phyloP scores from a whole-genome alignment of 2,888 invertebrate species.

The Mesorhabditis spiculigera region DNA sequence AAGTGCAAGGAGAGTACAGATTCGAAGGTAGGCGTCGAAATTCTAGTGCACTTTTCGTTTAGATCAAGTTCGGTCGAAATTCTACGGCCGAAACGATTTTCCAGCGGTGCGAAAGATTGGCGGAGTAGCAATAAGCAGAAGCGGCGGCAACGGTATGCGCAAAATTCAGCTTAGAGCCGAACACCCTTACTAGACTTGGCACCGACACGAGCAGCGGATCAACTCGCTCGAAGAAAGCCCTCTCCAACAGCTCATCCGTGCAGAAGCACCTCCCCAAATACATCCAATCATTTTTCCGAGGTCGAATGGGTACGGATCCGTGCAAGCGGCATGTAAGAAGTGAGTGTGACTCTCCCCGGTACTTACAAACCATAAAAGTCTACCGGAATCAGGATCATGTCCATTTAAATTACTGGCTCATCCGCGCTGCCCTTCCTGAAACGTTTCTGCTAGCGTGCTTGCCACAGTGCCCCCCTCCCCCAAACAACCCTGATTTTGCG shows the following conservation, averaged over 20 bases:
- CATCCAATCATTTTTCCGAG: conserved; percentile 56
- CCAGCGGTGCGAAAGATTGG: conserved; percentile 53
- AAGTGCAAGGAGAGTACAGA: conserved; percentile 51
- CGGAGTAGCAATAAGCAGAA: conserved; percentile 45
- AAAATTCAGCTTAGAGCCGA: background rate
- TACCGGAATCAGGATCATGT: too few species aligned
- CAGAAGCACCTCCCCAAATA: conserved; percentile 57
- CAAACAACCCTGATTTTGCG: too few species aligned
- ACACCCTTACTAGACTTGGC: conserved; percentile 40
- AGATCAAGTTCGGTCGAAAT: conserved; percentile 53
- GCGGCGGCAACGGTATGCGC: conserved; percentile 42
- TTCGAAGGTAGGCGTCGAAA: conserved; percentile 35
- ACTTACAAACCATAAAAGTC: conserved; percentile 15
- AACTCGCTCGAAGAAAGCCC: conserved; percentile 55
- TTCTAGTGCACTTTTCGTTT: conserved; percentile 8
- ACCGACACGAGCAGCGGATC: conserved; percentile 56
- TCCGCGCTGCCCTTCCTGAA: too few species aligned
- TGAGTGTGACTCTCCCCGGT: conserved; percentile 29
- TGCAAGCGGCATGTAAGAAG: conserved; percentile 51
- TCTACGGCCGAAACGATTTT: conserved; percentile 52
- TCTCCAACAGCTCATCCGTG: conserved; percentile 48
- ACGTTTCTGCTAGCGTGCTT: too few species aligned
- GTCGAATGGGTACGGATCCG: conserved; percentile 56
- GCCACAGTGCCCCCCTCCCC: too few species aligned
- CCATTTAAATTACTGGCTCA: background rate